Evolutionary conservation across 2,797 vertebrate species (phyloP), one percentile per base, ranked within the genome.

Genomic region (Rhynchonycteris naso): DNA sequence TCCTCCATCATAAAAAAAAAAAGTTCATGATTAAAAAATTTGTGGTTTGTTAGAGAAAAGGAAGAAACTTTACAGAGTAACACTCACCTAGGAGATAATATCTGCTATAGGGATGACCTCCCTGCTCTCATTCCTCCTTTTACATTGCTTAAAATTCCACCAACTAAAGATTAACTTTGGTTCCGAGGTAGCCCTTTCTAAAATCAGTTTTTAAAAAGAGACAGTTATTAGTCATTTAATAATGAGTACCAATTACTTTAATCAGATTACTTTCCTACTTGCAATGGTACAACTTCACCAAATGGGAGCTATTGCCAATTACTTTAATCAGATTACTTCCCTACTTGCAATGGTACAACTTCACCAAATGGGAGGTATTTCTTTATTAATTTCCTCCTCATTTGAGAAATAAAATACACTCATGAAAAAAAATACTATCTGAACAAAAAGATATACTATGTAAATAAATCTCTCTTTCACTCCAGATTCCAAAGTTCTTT

Each of bases 151-250:
- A 80, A 86, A 69, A 86, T 79, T 19, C 54, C 21, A 88, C 19
- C 47, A 52, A 82, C 72, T 92, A 81, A 72, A 80, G 38, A 80
- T 71, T 93, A 35, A 84, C 28, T 66, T 74, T 24, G 1, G 26
- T 71, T 87, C 54, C 47, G 69, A 91, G 71, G 24, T 30, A 75
- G 11, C 10, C 54, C 11, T 14, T 79, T 93, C 38, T 58, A 52
- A 85, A 91, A 26, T 35, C 54, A 61, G 10, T 58, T 92, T 92
- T 92, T 50, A 38, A 72, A 81, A 87, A 54, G 43, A 93, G 52
- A n/a, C 85, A 65, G 66, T n/a, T 80, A 93, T 91, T 59, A 82
- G 35, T 74, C 24, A 65, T 74, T 91, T 12, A 93, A 76, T 87
- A 80, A 35, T 74, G 15, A 72, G n/a, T 71, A n/a, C 33, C 66